Conservation (phyloP, 2,113 vertebrate genomes). For the Gnathonemus echidnorhynchus region DNA sequence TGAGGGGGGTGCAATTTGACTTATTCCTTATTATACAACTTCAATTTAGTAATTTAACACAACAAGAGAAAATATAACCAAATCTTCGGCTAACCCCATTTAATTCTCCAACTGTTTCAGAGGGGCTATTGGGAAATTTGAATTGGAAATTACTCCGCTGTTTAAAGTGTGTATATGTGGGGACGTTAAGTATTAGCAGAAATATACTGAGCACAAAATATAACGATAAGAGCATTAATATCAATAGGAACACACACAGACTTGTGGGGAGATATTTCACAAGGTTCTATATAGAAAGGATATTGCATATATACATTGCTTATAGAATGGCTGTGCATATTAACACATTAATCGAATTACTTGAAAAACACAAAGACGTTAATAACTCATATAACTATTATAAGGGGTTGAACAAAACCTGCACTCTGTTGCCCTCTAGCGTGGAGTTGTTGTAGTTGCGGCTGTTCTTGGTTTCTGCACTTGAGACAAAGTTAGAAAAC, state of each 20-base stretch:
- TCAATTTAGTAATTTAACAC: slow-evolving; percentile 85
- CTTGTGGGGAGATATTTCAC: not conserved
- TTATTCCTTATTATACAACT: slow-evolving; percentile 84
- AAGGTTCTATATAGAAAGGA: not conserved
- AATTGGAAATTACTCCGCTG: slow-evolving; percentile 80
- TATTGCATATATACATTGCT: not conserved
- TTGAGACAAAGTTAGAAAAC: not conserved
- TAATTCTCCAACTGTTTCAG: slow-evolving; percentile 74
- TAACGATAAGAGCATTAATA: slow-evolving; percentile 6
- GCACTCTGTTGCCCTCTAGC: slow-evolving; percentile 46
- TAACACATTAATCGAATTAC: slow-evolving; percentile 5
- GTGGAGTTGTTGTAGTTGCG: slow-evolving; percentile 35
- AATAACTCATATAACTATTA: slow-evolving; percentile 45
- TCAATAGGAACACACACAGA: slow-evolving; percentile 19
- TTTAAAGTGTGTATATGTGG: slow-evolving; percentile 2
- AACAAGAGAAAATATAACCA: slow-evolving; percentile 82
- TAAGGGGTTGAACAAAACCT: slow-evolving; percentile 36
- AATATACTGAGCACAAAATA: slow-evolving; percentile 10
- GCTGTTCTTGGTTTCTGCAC: not conserved
- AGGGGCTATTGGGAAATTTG: slow-evolving; percentile 66
- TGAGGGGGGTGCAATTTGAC: slow-evolving; percentile 78
- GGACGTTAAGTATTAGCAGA: not conserved
- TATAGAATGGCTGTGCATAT: not conserved
- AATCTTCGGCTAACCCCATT: slow-evolving; percentile 80
- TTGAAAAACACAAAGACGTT: not conserved